Percentiles rank a stretch among this genome's conserved stretches.
These are phyloP conservation scores for Serrognathus titanus DNA, from an alignment of 2,888 invertebrate genomes.

Conservation along the genomic window DNA sequence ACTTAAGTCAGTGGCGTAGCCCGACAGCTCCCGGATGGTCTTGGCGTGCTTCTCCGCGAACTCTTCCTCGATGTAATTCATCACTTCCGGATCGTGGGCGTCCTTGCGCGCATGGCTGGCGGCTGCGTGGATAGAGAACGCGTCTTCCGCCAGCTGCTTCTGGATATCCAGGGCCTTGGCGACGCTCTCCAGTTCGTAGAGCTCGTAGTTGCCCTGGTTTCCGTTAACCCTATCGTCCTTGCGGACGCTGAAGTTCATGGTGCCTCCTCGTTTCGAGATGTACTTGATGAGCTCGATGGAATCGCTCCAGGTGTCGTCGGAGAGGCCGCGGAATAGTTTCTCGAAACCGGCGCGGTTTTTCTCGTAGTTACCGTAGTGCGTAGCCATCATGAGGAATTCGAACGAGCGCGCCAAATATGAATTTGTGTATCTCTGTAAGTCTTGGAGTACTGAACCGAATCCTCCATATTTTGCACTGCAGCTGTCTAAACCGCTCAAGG, in stretches of 20 bases:
- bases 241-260: slow-evolving; percentile 53
- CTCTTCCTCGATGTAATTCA: slow-evolving; percentile 73
- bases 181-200: slow-evolving; percentile 68
- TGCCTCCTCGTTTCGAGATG: slow-evolving; percentile 68
- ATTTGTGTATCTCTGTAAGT: slow-evolving; percentile 58
- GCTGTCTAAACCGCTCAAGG: slow-evolving; percentile 40
- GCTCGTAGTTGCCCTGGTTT: slow-evolving; percentile 53
- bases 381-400: slow-evolving; percentile 70
- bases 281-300: slow-evolving; percentile 74
- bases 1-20: slow-evolving; percentile 70
- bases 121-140: slow-evolving; percentile 64
- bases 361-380: slow-evolving; percentile 74
- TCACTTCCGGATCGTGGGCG: slow-evolving; percentile 66
- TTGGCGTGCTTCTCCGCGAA: slow-evolving; percentile 69
- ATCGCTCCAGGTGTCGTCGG: slow-evolving; percentile 72
- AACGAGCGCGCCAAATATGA: slow-evolving; percentile 69
- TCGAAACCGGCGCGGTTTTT: slow-evolving; percentile 74
- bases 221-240: slow-evolving; percentile 41
- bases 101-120: slow-evolving; percentile 56
- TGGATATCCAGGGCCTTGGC: slow-evolving; percentile 73
- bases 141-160: slow-evolving; percentile 67
- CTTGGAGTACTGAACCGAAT: slow-evolving; percentile 51
- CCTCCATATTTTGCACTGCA: slow-evolving; percentile 67
- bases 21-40: slow-evolving; percentile 66
- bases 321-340: slow-evolving; percentile 68